Evolutionary conservation across 2,113 vertebrate genomes (phyloP), one percentile per base, ranked within the genome.

Genomic region (Maccullochella peelii): DNA sequence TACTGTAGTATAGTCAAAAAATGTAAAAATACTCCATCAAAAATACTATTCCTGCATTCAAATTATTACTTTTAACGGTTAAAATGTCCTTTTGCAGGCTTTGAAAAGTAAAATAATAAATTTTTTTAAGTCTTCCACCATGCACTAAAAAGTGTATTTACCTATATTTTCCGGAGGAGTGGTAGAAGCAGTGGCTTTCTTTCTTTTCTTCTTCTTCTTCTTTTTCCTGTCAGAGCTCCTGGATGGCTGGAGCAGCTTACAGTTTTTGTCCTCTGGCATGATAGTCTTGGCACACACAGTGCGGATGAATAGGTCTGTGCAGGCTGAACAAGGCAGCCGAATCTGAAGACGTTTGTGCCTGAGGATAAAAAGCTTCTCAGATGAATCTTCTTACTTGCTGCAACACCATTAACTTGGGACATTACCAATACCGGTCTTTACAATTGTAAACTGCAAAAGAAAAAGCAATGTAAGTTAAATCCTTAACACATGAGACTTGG

Each of bases 151-250:
- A n/a, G 1, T 44, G 8, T 38, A 6, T 52, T 87, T 69, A 95
- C 94, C 92, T 79, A 90, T 73, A 44, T 93, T 88, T 42, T 85
- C 86, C 40, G 83, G 44, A 33, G 88, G 76, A 3, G 75, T 78
- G 25, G 62, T 58, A 25, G 87, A 55, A 6, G 50, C 10, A 1
- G 65, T 23, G 40, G 67, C 50, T 74, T 90, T 89, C 6, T 77
- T 91, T 44, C 81, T 77, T 14, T 86, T 94, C 73, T 68, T 93
- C 25, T 74, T 92, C 18, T 79, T 91, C 88, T 83, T 94, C 76
- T 86, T 88, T 73, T 89, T 94, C 11, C 42, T 66, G 8, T 89
- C 86, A 30, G 61, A 80, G 42, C 23, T 70, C 20, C 54, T 63
- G 33, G 47, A 20, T 4, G 82, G 20, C 25, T 79, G 85, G 6